Evolutionary conservation across 2,888 invertebrate species (phyloP), one percentile per base, ranked within the genome.

Genomic region (Drosophila nigricruria): DNA sequence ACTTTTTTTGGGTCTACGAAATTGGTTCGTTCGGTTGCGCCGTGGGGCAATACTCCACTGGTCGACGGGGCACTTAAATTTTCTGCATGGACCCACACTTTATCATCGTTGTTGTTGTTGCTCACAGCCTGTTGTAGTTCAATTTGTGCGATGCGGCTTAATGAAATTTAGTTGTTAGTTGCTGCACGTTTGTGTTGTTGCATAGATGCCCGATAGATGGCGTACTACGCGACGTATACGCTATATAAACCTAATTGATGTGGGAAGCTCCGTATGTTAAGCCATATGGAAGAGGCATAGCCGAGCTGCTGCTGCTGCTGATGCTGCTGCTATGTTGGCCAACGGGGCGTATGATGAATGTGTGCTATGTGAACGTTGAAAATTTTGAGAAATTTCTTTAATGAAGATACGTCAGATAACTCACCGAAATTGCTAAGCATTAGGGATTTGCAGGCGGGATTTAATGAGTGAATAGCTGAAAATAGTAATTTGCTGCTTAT

Each of bases 121-220:
- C 10, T 49, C 71, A 34, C 71, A 5, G 47, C 34, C 32, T 59
- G 69, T 82, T 88, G 87, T 88, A 86, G 89, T 88, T 84, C 89
- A 86, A 84, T 84, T 84, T 84, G 89, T 86, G 85, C 81, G 81
- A 69, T 84, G 84, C 76, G 84, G 87, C 79, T 84, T 84, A 88
- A 84, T 84, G 89, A 84, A 88, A 84, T 84, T 84, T 83, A 84
- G 89, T 84, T 84, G 89, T 84, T 84, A 86, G 84, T 86, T 88
- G 89, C 87, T 81, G 84, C 89, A 84, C 89, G 84, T 88, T 88
- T 86, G 64, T 69, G 57, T 67, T 69, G 57, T 67, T 45, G 43
- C 66, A 65, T 65, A 62, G 58, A 73, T 73, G 73, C 38, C 54
- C 71, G 78, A 78, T 72, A 80, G 86, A 78, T 75, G 45, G 25